A percentile compares a stretch with the other conserved stretches of the same genome.
Conservation (phyloP, 2,113 vertebrate genomes). For the Alligator sinensis region DNA sequence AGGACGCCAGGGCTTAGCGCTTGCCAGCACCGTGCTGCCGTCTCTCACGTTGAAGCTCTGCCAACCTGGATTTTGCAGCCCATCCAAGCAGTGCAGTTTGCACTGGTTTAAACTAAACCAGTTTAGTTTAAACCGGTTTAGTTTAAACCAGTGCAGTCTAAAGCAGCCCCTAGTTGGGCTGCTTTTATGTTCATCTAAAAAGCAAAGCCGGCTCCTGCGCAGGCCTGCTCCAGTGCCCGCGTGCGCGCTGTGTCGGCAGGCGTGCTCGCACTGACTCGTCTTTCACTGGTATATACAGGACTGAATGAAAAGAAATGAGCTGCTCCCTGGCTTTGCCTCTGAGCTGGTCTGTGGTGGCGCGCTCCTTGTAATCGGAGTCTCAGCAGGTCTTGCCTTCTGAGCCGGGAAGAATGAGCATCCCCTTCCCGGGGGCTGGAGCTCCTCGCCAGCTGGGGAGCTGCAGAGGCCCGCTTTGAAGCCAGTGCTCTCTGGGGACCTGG, state of each 20-base stretch:
- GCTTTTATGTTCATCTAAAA: neutral
- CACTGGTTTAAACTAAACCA: too few relatives aligned
- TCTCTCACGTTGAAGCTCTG: neutral
- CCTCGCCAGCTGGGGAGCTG: constrained; percentile 34
- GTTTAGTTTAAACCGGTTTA: too few relatives aligned
- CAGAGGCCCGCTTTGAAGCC: neutral
- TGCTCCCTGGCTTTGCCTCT: neutral
- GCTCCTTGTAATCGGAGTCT: neutral
- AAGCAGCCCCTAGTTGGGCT: too few relatives aligned
- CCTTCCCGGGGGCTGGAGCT: neutral
- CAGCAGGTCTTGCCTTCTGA: constrained; percentile 29
- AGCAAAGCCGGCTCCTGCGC: neutral
- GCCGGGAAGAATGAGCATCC: constrained; percentile 33
- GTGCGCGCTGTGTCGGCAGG: neutral
- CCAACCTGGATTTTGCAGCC: neutral
- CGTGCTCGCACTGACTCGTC: neutral
- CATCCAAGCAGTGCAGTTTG: neutral
- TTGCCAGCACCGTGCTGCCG: neutral
- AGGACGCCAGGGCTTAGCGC: neutral
- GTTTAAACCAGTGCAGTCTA: too few relatives aligned
- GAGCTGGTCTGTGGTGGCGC: neutral
- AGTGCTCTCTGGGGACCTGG: neutral
- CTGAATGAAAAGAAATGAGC: neutral
- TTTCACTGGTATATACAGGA: neutral
- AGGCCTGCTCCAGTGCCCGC: too few relatives aligned